Evolutionary conservation across 1,140 invertebrate species (phyloP).

Genomic region (Andricus grossulariae): DNA sequence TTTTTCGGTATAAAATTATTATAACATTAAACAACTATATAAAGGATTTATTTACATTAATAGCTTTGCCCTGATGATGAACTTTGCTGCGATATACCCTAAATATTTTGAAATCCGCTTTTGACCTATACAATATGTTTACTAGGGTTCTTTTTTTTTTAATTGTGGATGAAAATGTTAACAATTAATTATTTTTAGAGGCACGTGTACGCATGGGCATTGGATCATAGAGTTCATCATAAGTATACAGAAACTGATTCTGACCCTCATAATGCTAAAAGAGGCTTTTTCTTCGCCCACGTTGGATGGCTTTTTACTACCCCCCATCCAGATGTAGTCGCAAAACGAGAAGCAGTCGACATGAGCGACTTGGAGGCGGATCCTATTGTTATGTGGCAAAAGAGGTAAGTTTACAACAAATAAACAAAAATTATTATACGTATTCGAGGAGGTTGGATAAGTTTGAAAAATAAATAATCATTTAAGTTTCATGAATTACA

Average conservation of each 20-base stretch:
- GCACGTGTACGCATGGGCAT: constrained; percentile 85
- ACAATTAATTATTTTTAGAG: constrained; percentile 72
- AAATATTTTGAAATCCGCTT: too few species aligned
- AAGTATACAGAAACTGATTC: constrained; percentile 89
- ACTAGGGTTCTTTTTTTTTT: too few species aligned
- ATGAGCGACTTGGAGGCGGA: constrained; percentile 90
- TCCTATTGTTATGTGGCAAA: constrained; percentile 91
- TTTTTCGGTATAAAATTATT: too few species aligned
- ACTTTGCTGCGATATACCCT: too few species aligned
- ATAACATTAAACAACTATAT: too few species aligned
- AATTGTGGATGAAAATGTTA: constrained; percentile 19
- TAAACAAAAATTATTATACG: not conserved
- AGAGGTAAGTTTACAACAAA: constrained; percentile 75
- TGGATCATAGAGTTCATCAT: constrained; percentile 90
- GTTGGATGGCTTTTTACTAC: constrained; percentile 88
- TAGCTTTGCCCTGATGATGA: too few species aligned
- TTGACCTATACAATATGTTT: too few species aligned
- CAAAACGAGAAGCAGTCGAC: constrained; percentile 86
- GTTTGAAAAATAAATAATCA: too few species aligned
- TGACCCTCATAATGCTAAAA: constrained; percentile 88
- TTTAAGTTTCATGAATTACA: too few species aligned
- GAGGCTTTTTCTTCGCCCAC: constrained; percentile 89
- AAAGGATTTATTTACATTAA: too few species aligned
- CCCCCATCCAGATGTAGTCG: constrained; percentile 86
- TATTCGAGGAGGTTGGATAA: not conserved